Conservation (phyloP, 2,888 invertebrate genomes). For the Dendrolimus pini region DNA sequence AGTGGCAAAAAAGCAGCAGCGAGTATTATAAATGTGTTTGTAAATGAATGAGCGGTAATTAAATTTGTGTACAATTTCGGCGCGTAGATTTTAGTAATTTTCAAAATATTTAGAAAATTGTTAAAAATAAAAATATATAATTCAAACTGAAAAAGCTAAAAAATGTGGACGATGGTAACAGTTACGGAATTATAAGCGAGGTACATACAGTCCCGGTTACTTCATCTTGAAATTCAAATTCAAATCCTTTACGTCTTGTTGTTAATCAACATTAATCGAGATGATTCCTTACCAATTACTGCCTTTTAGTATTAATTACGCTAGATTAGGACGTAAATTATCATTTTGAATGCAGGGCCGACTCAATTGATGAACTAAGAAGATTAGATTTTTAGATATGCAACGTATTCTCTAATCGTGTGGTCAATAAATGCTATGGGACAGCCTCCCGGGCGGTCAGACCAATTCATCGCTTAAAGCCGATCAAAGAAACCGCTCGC, state of each 20-base stretch:
- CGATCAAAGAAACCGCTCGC: conserved; percentile 57
- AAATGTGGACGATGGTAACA: too few relatives aligned
- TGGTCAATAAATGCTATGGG: neutral
- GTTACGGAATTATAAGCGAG: too few relatives aligned
- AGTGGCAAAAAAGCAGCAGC: too few relatives aligned
- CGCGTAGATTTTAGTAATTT: too few relatives aligned
- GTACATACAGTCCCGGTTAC: too few relatives aligned
- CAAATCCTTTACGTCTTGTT: neutral
- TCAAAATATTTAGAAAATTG: too few relatives aligned
- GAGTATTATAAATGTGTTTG: too few relatives aligned
- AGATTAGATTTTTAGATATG: neutral
- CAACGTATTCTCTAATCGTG: neutral
- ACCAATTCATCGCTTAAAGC: conserved; percentile 69
- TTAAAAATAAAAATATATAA: too few relatives aligned
- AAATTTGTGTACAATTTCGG: too few relatives aligned
- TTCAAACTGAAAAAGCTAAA: too few relatives aligned
- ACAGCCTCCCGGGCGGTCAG: conserved; percentile 49
- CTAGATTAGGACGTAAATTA: neutral
- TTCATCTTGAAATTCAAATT: too few relatives aligned
- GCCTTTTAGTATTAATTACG: neutral
- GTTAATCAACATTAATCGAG: neutral
- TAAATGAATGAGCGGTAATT: too few relatives aligned
- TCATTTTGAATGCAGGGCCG: neutral
- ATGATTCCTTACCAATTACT: neutral
- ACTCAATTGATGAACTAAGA: conserved; percentile 13